Evolutionary conservation across 2,797 vertebrate genomes (phyloP).

Genomic region (Kryptopterus vitreolus): DNA sequence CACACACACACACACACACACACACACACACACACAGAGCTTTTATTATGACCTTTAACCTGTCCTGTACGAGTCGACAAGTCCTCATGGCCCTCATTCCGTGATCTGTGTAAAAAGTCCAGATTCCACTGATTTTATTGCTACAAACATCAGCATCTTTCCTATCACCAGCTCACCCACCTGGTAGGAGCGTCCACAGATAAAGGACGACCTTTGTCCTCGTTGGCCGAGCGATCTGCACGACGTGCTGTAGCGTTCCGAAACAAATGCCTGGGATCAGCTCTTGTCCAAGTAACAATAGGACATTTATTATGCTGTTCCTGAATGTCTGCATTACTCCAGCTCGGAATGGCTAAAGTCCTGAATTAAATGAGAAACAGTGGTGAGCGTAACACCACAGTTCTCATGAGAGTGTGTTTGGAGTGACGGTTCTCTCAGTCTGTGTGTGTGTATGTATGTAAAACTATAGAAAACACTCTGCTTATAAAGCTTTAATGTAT

Average conservation of each 20-base stretch:
- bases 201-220: conserved; percentile 39
- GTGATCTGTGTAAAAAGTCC: conserved; percentile 40
- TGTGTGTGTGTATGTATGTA: no score
- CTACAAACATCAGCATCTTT: conserved; percentile 28
- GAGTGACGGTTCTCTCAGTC: no score
- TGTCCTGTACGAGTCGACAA: background rate
- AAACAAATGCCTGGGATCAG: conserved; percentile 3
- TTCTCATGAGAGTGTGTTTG: no score
- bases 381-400: no score
- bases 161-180: conserved; percentile 43
- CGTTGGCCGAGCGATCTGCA: conserved; percentile 19
- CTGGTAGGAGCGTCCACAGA: conserved; percentile 33
- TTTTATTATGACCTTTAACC: conserved; percentile 55
- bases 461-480: no score
- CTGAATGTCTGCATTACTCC: background rate
- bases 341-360: background rate
- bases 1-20: no score
- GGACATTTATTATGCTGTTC: background rate
- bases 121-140: conserved; percentile 44
- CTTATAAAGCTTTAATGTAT: no score
- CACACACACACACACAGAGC: no score
- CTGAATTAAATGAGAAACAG: background rate
- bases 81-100: conserved; percentile 25
- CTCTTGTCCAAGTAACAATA: conserved; percentile 16
- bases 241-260: background rate